Base-by-base conservation (phyloP, 2,797 vertebrate genomes). In the Melanotaenia nigrans region DNA sequence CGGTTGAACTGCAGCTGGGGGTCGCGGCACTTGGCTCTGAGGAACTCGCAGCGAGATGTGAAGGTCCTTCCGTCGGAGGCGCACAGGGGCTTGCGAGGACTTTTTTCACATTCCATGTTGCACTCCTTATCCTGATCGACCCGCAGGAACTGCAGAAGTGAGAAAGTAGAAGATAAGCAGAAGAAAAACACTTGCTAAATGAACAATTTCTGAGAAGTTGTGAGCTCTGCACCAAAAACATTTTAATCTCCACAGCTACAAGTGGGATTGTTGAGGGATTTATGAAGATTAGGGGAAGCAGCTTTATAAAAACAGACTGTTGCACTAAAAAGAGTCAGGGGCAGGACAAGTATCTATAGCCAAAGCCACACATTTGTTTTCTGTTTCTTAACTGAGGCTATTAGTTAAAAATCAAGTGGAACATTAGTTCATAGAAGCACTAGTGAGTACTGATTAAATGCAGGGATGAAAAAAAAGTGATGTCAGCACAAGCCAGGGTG, bases 71-170 rank as follows among this genome's bases (percentile, higher is more conserved):
- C 98, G 1, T 99, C 97, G 0, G 98, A 98, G 5, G 97, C 98
- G 1, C 98, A 99, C 35, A 98, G 94, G 0, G 96, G 94, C 77
- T 97, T 99, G 81, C 96, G 96, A 18, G 95, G 89, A 40, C 95
- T 91, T 51, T 94, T 94, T 5, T 90, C 90, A 60, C 97, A 99
- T 67, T 97, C 97, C 93, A 93, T 90, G 92, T 95, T 96, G 88
- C 97, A 99, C 87, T 99, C 97, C 78, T 95, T 96, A 88, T 99
- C 97, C 93, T 99, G 97, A 68, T 98, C 97, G 61, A 99, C 97
- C 75, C 96, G 95, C 89, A 99, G 87, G 90, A 99, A 98, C 97
- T 98, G 89, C 65, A 87, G 32, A 54, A 51, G 77, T 10, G 63
- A 77, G 61, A 87, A 71, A 72, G 68, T 7, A 71, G 60, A 42